Evolutionary conservation across 2,797 vertebrate species (phyloP).

Genomic region (Hoplostethus mediterraneus): DNA sequence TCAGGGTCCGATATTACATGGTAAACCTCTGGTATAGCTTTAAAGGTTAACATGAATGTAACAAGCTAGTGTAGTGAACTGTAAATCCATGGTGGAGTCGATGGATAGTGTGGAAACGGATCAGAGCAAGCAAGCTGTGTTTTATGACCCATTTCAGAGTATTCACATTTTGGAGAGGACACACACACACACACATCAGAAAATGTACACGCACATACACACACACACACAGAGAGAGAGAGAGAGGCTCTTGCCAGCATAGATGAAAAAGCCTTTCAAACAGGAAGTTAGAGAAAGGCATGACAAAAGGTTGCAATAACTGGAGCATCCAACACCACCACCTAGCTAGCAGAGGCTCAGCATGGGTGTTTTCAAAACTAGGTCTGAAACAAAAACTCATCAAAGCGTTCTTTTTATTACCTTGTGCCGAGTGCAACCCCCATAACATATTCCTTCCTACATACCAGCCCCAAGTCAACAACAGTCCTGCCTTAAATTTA

Average conservation of each 20-base stretch:
- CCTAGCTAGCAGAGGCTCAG: conserved; percentile 38
- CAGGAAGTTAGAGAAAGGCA: not conserved
- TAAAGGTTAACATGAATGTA: too few species aligned
- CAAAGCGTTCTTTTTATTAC: conserved; percentile 70
- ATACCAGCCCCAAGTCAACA: conserved; percentile 57
- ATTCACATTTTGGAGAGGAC: not conserved
- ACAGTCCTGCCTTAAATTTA: conserved; percentile 57
- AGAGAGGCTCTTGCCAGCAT: not conserved
- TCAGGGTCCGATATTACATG: too few species aligned
- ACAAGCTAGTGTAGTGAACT: too few species aligned
- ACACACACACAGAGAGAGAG: too few species aligned
- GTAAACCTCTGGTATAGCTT: too few species aligned
- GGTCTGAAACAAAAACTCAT: conserved; percentile 70
- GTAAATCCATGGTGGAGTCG: not conserved
- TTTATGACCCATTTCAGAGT: not conserved
- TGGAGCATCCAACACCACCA: conserved; percentile 38
- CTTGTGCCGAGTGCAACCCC: conserved; percentile 45
- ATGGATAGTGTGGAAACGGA: not conserved
- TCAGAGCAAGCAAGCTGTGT: not conserved
- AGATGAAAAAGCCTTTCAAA: not conserved
- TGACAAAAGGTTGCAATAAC: conserved; percentile 25
- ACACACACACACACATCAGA: not conserved
- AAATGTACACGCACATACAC: not conserved
- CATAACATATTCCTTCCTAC: conserved; percentile 47
- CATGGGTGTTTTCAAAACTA: conserved; percentile 50